These are phyloP conservation scores for Meghimatium bilineatum DNA, from an alignment of 2,888 invertebrate species.

Conservation along the genomic window DNA sequence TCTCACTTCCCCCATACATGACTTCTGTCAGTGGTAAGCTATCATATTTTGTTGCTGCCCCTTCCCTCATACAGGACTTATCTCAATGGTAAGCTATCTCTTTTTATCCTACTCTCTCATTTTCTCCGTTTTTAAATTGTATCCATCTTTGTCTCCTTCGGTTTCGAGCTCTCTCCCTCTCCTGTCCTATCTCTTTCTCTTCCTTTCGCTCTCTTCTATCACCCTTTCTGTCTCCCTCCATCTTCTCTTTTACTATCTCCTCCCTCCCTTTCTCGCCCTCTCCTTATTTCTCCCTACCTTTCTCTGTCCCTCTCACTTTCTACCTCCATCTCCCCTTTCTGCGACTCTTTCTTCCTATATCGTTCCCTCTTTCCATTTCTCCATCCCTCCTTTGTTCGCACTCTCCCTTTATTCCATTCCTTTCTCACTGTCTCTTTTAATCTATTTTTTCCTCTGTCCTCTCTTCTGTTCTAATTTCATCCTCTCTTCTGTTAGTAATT, in stretches of 20 bases:
- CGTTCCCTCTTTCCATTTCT: not conserved
- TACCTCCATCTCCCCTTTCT: not conserved
- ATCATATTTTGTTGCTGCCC: too few species aligned
- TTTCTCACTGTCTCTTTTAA: too few species aligned
- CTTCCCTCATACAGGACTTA: too few species aligned
- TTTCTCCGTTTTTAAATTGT: too few species aligned
- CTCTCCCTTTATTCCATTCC: too few species aligned
- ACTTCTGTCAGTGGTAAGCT: too few species aligned
- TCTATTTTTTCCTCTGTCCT: too few species aligned
- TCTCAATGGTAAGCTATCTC: too few species aligned
- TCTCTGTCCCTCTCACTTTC: not conserved
- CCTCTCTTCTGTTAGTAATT: not conserved
- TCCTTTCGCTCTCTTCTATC: slow-evolving; percentile 25
- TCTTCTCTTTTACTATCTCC: not conserved
- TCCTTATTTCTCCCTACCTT: not conserved
- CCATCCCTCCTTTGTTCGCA: not conserved
- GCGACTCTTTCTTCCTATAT: not conserved
- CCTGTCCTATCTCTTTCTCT: not conserved
- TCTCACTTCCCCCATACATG: too few species aligned
- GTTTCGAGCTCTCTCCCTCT: not conserved
- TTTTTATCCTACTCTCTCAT: too few species aligned
- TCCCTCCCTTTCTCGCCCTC: slow-evolving; percentile 22
- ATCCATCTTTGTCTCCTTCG: too few species aligned
- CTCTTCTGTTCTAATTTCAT: not conserved
- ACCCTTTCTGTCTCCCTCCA: slow-evolving; percentile 9